Base-by-base conservation (phyloP, 1,140 invertebrate genomes). In the Tetranychus urticae region DNA sequence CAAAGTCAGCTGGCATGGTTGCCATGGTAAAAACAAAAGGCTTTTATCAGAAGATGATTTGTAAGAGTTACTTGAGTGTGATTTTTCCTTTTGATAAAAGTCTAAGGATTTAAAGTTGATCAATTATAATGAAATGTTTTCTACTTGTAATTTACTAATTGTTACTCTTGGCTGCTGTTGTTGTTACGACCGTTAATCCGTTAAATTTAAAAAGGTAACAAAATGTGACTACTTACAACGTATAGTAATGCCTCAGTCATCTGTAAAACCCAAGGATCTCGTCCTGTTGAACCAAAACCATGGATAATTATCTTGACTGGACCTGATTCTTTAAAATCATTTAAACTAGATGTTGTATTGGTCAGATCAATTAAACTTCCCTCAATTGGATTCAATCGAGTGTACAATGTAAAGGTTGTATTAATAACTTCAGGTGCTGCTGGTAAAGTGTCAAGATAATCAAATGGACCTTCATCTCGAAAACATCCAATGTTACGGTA, bases 401-500 rank as follows among this genome's bases (percentile, higher is more conserved):
- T 77, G 68, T 71, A 78, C 14, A 80, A 67, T 8, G 72, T 67
- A 67, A 79, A 79, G 23, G 68, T 69, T 0, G 88, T 90, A 64
- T 81, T 80, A 58, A 94, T 85, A 65, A 62, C 54, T 50, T 68
- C 66, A 0, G 67, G 67, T 8, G 66, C 61, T 1, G 63, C 0
- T 86, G 90, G 90, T 13, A 91, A 70, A 74, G 89, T 85, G 71
- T 90, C 86, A 66, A 92, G 70, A 70, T 92, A 92, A 61, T 85
- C 83, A 71, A 91, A 94, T 0, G 88, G 86, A 0, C 86, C 86
- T 2, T 85, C 82, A 65, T 90, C 86, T 65, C 86, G 83, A 72
- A 93, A 94, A 69, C 91, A 96, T 5, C 90, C 90, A n/a, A 93
- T 76, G 59, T 88, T 84, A 2, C 80, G 80, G 69, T 94, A 96